Percentiles rank a stretch among this genome's conserved stretches.
Evolutionary conservation across 2,888 invertebrate species (phyloP).

Genomic region (Synanthedon tipuliformis): DNA sequence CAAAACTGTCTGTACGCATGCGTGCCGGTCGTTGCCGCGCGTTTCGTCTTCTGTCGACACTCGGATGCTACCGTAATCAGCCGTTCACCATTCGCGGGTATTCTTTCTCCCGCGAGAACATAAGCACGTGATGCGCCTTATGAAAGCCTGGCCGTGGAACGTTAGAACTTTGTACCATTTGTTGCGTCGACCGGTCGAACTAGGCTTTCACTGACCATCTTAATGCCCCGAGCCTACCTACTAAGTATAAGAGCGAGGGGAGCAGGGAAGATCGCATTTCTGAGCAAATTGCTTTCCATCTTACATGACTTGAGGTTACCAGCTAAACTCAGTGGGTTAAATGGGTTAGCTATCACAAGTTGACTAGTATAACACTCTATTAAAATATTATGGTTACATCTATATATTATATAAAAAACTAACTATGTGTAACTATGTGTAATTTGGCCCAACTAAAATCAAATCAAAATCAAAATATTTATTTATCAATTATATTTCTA

Average conservation of each 20-base stretch:
- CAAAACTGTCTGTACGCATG: conserved; percentile 34
- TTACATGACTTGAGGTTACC: background rate
- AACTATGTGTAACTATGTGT: no score
- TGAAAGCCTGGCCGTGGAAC: conserved; percentile 49
- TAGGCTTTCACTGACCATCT: conserved; percentile 1
- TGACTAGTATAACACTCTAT: no score
- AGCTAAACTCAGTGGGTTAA: background rate
- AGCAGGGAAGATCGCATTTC: background rate
- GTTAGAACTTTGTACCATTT: conserved; percentile 14
- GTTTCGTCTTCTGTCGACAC: conserved; percentile 39
- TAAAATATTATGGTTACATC: no score
- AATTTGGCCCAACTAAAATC: no score
- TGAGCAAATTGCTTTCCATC: background rate
- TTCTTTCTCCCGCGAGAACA: conserved; percentile 38
- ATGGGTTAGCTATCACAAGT: no score
- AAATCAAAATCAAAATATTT: no score
- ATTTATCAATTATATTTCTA: no score
- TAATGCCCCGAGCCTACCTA: background rate
- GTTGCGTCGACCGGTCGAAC: conserved; percentile 9
- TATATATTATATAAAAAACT: no score
- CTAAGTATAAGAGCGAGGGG: background rate
- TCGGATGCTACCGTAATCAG: conserved; percentile 9
- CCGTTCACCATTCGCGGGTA: conserved; percentile 32
- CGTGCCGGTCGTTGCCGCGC: conserved; percentile 41
- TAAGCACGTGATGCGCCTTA: conserved; percentile 43